These are phyloP conservation scores for Aspidiotus destructor DNA, from an alignment of 2,888 invertebrate species.

Conservation along the genomic window DNA sequence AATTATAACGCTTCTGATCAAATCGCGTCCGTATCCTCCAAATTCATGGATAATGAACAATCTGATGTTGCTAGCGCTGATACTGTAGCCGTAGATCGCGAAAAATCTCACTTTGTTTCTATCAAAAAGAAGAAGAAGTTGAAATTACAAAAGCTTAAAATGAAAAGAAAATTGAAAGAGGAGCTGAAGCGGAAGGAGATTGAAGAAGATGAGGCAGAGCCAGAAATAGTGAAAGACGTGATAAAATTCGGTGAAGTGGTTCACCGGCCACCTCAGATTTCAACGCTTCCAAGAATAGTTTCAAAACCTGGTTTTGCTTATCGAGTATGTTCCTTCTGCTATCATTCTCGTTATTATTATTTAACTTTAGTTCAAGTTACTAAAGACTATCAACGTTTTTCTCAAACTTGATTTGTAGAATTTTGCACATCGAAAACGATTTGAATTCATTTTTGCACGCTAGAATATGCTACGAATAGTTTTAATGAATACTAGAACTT, in stretches of 20 bases:
- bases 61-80: not conserved
- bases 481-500: conserved; percentile 25
- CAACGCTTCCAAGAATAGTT: conserved; percentile 47
- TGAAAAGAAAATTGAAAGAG: conserved; percentile 43
- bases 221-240: conserved; percentile 52
- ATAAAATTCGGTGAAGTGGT: conserved; percentile 65
- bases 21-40: conserved; percentile 19
- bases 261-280: conserved; percentile 60
- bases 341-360: not conserved
- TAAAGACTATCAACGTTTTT: not conserved
- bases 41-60: conserved; percentile 6
- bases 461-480: not conserved
- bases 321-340: conserved; percentile 17
- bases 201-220: conserved; percentile 44
- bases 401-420: not conserved
- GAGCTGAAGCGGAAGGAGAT: conserved; percentile 49
- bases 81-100: conserved; percentile 11
- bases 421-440: too few relatives aligned
- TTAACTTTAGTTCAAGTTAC: not conserved
- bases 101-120: conserved; percentile 20
- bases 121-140: conserved; percentile 37
- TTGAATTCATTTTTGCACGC: too few relatives aligned
- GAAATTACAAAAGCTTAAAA: conserved; percentile 41
- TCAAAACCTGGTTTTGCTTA: conserved; percentile 39
- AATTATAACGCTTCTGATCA: conserved; percentile 3